phyloP scores from a whole-genome alignment of 2,888 invertebrate genomes.

The Phaedon cochleariae region DNA sequence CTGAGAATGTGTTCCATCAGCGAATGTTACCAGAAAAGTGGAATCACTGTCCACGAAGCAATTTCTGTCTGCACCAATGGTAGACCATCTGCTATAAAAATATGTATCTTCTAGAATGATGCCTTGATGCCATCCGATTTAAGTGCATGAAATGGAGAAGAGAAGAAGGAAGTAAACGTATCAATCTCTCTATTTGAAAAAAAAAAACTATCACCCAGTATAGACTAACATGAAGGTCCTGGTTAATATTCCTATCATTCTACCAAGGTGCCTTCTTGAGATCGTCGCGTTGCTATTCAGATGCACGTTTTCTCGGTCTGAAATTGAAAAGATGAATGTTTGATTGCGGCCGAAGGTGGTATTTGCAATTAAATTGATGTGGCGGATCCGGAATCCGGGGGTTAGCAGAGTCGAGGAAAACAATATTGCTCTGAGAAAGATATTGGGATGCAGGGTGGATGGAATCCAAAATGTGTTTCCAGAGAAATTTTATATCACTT shows the following conservation, averaged over 20 bases:
- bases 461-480: not conserved
- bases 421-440: not conserved
- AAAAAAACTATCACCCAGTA: too few relatives aligned
- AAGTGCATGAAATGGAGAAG: too few relatives aligned
- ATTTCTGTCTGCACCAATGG: too few relatives aligned
- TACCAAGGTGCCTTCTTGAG: not conserved
- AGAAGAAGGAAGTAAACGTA: too few relatives aligned
- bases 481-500: not conserved
- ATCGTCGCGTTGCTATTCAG: not conserved
- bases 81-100: too few relatives aligned
- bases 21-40: too few relatives aligned
- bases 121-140: too few relatives aligned
- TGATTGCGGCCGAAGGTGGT: not conserved
- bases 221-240: not conserved
- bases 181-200: too few relatives aligned
- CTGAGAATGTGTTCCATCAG: too few relatives aligned
- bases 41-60: too few relatives aligned
- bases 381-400: not conserved
- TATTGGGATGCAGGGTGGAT: not conserved
- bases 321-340: slow-evolving; percentile 1
- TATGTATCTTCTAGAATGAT: too few relatives aligned
- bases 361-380: slow-evolving; percentile 1
- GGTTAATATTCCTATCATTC: not conserved
- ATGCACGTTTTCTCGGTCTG: not conserved
- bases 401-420: not conserved